Evolutionary conservation across 1,140 invertebrate species (phyloP).

Genomic region (Megathymus violae): DNA sequence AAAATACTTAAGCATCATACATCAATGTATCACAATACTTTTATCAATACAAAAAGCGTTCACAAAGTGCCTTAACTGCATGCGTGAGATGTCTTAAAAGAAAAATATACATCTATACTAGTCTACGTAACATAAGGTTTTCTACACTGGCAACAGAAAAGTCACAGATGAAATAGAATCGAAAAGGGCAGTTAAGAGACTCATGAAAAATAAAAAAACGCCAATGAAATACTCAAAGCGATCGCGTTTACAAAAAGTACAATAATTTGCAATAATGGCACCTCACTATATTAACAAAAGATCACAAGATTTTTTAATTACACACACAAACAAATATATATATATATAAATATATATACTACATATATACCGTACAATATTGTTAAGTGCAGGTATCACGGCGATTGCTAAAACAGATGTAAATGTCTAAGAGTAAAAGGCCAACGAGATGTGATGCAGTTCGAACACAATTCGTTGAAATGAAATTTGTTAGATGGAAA

Average conservation of each 20-base stretch:
- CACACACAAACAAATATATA: no score
- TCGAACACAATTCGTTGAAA: background rate
- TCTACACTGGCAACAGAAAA: conserved; percentile 22
- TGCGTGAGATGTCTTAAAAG: conserved; percentile 5
- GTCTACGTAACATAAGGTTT: conserved; percentile 22
- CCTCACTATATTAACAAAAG: conserved; percentile 63
- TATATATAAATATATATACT: conserved; percentile 35
- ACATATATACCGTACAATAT: conserved; percentile 18
- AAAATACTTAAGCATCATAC: conserved; percentile 73
- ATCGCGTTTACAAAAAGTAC: conserved; percentile 58
- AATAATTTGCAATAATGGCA: conserved; percentile 71
- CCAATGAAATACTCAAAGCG: conserved; percentile 45
- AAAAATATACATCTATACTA: conserved; percentile 14
- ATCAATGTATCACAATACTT: conserved; percentile 77
- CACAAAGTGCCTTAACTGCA: conserved; percentile 49
- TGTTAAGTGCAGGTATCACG: conserved; percentile 41
- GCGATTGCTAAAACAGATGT: conserved; percentile 26
- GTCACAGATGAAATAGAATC: conserved; percentile 17
- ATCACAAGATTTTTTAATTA: conserved; percentile 59
- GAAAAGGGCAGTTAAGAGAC: conserved; percentile 41
- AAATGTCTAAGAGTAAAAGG: background rate
- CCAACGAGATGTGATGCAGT: background rate
- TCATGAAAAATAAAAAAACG: conserved; percentile 34
- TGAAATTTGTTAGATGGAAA: no score
- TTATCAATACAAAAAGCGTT: conserved; percentile 61